Conservation (phyloP, 2,888 invertebrate species). For the Rotaria magnacalcarata region DNA sequence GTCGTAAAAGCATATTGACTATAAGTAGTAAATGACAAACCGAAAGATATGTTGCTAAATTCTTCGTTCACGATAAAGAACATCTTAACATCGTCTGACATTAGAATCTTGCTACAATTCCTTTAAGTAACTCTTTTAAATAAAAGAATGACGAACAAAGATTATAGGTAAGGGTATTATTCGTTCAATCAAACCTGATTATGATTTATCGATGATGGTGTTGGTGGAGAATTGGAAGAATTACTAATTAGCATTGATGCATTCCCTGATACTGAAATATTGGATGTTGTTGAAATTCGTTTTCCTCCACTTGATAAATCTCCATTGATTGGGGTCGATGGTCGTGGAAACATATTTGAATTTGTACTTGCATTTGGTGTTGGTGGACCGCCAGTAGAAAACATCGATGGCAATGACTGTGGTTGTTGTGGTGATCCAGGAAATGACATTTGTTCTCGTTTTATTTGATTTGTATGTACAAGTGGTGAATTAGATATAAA, state of each 20-base stretch:
- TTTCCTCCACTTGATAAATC: background rate
- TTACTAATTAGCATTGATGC: background rate
- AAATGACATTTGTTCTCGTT: background rate
- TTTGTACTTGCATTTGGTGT: background rate
- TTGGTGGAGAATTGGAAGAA: background rate
- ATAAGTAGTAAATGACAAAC: too few species aligned
- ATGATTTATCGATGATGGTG: background rate
- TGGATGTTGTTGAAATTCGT: background rate
- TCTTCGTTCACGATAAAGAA: too few species aligned
- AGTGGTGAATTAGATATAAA: background rate
- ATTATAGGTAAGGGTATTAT: too few species aligned
- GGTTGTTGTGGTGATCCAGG: background rate
- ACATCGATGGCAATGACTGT: slow-evolving; percentile 26
- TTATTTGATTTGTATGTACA: background rate
- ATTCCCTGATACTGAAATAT: too few species aligned
- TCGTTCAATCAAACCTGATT: background rate
- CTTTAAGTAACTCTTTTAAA: too few species aligned
- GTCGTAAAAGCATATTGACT: too few species aligned
- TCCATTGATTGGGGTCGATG: background rate
- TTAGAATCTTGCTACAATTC: too few species aligned
- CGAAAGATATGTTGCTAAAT: too few species aligned
- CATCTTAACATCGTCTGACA: too few species aligned
- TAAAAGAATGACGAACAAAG: too few species aligned
- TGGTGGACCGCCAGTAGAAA: background rate
- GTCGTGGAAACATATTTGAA: too few species aligned